Conservation (phyloP, 2,888 invertebrate species). For the Synergus gifuensis region DNA sequence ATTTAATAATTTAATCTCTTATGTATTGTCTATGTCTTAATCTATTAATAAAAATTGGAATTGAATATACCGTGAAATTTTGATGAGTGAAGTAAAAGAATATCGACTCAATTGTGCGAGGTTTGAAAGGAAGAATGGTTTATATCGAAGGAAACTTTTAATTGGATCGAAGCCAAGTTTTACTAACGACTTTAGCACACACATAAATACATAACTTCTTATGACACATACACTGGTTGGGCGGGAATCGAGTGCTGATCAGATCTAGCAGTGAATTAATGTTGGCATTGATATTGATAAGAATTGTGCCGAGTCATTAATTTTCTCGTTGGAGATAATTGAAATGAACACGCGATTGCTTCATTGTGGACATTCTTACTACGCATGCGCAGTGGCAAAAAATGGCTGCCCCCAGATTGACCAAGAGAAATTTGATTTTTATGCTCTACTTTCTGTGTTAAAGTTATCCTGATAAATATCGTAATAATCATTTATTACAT, state of each 20-base stretch:
- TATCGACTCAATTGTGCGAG: not conserved
- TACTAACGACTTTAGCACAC: not conserved
- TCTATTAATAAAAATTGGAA: too few species aligned
- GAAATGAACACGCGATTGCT: constrained; percentile 33
- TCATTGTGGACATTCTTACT: not conserved
- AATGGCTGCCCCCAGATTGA: not conserved
- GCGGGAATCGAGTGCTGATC: not conserved
- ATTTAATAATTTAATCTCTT: too few species aligned
- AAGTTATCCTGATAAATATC: too few species aligned
- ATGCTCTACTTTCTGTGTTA: too few species aligned
- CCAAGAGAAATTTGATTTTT: too few species aligned
- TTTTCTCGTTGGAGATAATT: constrained; percentile 45
- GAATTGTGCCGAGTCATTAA: constrained; percentile 54
- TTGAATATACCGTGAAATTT: too few species aligned
- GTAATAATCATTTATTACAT: not conserved
- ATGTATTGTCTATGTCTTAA: too few species aligned
- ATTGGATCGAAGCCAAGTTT: constrained; percentile 4
- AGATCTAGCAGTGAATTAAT: constrained; percentile 37
- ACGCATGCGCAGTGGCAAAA: not conserved
- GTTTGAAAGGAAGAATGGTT: not conserved
- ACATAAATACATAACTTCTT: not conserved
- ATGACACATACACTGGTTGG: not conserved
- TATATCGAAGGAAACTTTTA: not conserved
- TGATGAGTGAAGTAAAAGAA: too few species aligned
- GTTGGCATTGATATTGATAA: constrained; percentile 45